Base-by-base conservation (phyloP, 2,113 vertebrate species). In the Passer montanus region DNA sequence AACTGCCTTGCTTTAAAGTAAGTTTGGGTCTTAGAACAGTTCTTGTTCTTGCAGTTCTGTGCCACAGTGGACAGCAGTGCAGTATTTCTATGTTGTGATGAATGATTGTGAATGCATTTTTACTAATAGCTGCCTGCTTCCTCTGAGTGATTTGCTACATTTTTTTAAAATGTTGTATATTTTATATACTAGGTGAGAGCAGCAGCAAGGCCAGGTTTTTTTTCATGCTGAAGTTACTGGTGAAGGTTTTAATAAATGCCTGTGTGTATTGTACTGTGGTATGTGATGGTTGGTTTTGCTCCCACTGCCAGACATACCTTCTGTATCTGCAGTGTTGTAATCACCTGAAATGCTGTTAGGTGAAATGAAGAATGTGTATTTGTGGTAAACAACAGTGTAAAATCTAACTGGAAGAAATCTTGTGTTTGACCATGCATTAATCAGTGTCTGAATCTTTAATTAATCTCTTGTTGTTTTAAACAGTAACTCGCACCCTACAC, bases 401-500 rank as follows among this genome's bases (percentile, higher is more conserved):
- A 67, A 67, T 77, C 26, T 39, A 1, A 24, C 13, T 78, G 86
- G 27, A 78, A 72, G 30, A 67, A 50, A n/a, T 63, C 17, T 49
- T 81, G 6, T 66, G 20, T 83, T 88, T 60, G 31, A 52, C 13
- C 22, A 19, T 44, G 43, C 9, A 10, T 59, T 83, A 33, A 24
- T 64, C 21, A n/a, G 30, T 70, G 24, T 55, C 35, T 46, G 31
- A 80, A 16, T 77, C 18, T 72, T 81, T 75, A 64, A 87, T 88
- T 90, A 66, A 94, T 2, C 1, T 84, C 3, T 69, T 87, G 69
- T 96, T 97, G 37, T 96, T 97, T 91, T 94, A 82, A 97, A 97
- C 97, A 97, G 96, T 96, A 99, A 97, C 90, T 96, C 98, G 10
- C 98, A 98, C 77, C 96, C 98, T 43, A 49, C 97, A 18, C 96